phyloP scores from a whole-genome alignment of 2,888 invertebrate species.

The Drosophila paramelanica region DNA sequence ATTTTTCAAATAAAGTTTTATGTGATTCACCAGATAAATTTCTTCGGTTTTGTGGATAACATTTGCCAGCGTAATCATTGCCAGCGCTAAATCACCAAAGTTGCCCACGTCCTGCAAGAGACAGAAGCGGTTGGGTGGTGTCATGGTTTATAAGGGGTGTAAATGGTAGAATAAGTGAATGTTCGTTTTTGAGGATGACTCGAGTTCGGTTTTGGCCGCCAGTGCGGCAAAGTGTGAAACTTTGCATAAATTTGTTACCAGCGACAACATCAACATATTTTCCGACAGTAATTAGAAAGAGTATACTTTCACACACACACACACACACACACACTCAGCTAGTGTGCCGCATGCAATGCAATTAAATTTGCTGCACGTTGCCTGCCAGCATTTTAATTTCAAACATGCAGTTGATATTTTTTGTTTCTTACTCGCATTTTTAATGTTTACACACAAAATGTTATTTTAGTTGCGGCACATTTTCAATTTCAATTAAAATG shows the following conservation, averaged over 20 bases:
- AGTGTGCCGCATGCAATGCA: conserved; percentile 45
- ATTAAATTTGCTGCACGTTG: conserved; percentile 53
- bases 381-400: conserved; percentile 49
- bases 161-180: conserved; percentile 8
- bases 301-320: conserved; percentile 18
- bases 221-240: conserved; percentile 72
- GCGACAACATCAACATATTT: conserved; percentile 74
- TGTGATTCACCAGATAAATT: conserved; percentile 85
- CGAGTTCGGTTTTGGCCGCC: conserved; percentile 40
- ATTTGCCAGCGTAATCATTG: conserved; percentile 84
- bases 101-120: conserved; percentile 80
- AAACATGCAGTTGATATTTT: conserved; percentile 49
- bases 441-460: conserved; percentile 68
- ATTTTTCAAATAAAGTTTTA: conserved; percentile 85
- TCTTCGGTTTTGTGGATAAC: conserved; percentile 85
- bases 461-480: conserved; percentile 73
- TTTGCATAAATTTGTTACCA: conserved; percentile 74
- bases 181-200: conserved; percentile 38
- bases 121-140: background rate
- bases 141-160: conserved; percentile 1
- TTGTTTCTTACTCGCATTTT: conserved; percentile 44
- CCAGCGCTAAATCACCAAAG: conserved; percentile 84
- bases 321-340: conserved; percentile 11
- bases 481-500: conserved; percentile 78
- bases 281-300: conserved; percentile 69